Evolutionary conservation across 2,797 vertebrate species (phyloP).

Genomic region (Sitta carolinensis): DNA sequence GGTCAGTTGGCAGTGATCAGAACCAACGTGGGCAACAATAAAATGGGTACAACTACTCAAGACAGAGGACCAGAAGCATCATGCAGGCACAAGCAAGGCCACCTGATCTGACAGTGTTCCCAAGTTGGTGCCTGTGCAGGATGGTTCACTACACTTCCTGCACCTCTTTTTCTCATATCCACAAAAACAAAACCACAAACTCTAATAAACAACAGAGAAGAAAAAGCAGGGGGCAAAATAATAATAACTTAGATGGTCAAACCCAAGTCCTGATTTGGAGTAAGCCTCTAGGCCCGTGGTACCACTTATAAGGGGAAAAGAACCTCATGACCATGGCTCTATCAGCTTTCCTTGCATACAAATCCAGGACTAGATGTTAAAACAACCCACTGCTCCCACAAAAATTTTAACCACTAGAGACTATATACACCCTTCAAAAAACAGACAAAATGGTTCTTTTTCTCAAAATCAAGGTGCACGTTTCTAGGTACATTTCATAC

Average conservation of each 20-base stretch:
- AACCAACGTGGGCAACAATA: background rate
- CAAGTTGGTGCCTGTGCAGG: rapidly evolving
- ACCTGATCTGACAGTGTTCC: background rate
- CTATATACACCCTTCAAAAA: background rate
- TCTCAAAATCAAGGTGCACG: background rate
- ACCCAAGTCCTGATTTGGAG: background rate
- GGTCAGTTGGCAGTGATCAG: background rate
- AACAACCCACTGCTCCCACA: background rate
- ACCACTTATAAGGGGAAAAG: background rate
- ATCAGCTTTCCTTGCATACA: background rate
- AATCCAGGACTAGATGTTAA: background rate
- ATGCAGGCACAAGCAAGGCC: background rate
- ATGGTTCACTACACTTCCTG: rapidly evolving
- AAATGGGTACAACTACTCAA: background rate
- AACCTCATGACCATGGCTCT: background rate
- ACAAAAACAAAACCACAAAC: background rate
- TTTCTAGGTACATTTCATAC: background rate
- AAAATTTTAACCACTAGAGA: background rate
- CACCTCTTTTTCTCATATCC: background rate
- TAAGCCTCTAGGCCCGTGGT: background rate
- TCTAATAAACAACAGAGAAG: background rate
- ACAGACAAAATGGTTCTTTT: background rate
- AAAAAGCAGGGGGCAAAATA: rapidly evolving
- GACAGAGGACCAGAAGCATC: background rate
- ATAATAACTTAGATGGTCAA: background rate